Evolutionary conservation across 2,888 invertebrate species (phyloP).

Genomic region (Diachrysia chrysitis): DNA sequence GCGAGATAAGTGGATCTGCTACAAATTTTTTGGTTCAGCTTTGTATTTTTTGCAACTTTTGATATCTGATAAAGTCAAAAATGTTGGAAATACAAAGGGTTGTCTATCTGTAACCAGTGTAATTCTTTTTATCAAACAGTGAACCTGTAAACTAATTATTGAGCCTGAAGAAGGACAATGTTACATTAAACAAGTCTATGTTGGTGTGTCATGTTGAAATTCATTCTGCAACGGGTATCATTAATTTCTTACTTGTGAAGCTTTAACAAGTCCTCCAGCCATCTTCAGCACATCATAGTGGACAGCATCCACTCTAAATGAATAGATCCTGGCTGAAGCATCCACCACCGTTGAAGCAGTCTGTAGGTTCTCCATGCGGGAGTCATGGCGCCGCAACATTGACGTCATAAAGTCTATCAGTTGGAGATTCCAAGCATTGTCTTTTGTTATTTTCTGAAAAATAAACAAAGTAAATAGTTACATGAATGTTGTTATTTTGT

Average conservation of each 20-base stretch:
- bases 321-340: slow-evolving; percentile 96
- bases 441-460: slow-evolving; percentile 94
- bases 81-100: too few relatives aligned
- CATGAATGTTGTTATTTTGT: neutral
- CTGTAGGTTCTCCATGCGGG: slow-evolving; percentile 92
- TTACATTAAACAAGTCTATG: too few relatives aligned
- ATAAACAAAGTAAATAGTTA: neutral
- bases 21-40: too few relatives aligned
- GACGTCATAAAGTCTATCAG: slow-evolving; percentile 95
- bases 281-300: slow-evolving; percentile 94
- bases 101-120: too few relatives aligned
- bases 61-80: too few relatives aligned
- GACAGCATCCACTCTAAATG: slow-evolving; percentile 95
- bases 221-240: too few relatives aligned
- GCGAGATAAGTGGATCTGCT: too few relatives aligned
- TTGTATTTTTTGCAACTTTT: too few relatives aligned
- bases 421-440: slow-evolving; percentile 96
- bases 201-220: too few relatives aligned
- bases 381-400: slow-evolving; percentile 92
- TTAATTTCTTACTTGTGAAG: slow-evolving; percentile 84
- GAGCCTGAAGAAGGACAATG: too few relatives aligned
- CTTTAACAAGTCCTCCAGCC: slow-evolving; percentile 91
- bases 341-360: slow-evolving; percentile 96
- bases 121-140: too few relatives aligned
- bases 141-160: too few relatives aligned